Evolutionary conservation across 64 coral and sea anemone species (phyloP), one percentile per base, ranked within the genome.

Genomic region (Astreopora myriophthalma): DNA sequence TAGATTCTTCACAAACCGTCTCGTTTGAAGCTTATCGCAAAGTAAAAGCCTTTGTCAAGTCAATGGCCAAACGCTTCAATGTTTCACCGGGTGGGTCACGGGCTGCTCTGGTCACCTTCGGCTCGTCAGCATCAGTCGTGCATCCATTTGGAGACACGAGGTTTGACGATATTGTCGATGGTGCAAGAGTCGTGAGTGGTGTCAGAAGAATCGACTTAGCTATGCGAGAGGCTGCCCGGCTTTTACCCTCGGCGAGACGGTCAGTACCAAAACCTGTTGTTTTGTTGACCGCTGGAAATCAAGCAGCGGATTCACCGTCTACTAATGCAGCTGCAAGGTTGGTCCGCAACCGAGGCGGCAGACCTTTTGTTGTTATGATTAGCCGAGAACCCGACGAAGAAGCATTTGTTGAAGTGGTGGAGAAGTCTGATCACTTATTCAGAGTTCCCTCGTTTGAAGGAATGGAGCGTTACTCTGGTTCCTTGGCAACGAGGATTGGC

Each of bases 1-100:
- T 78, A 16, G 87, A 89, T 77, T 89, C 87, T 6, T 89, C 87
- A n/a, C 38, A 77, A 23, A 16, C 60, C 29, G 73, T 89, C 34
- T 60, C 71, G 24, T 49, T 32, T 39, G 30, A 89, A 40, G 34
- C 57, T 25, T 89, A 64, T 16, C 49, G 32, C 17, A 39, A 28
- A 16, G 49, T 66, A 38, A 89, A 89, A 74, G 16, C 73, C 3
- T 89, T 89, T 29, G 48, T 89, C 49, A 74, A 74, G 34, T 60
- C 31, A 24, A 55, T 89, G 27, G 87, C 73, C 55, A 22, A 37
- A 13, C 23, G 78, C 28, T 46, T 89, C 34, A 89, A 89, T 48
- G 34, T 78, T 14, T 76, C 73, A 8, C 32, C 49, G 9, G 73
- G 73, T 36, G 26, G 78, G 20, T 77, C 87, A 27, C 87, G 87